Conservation (phyloP, 2,888 invertebrate species). For the Drosophila sordidapex region DNA sequence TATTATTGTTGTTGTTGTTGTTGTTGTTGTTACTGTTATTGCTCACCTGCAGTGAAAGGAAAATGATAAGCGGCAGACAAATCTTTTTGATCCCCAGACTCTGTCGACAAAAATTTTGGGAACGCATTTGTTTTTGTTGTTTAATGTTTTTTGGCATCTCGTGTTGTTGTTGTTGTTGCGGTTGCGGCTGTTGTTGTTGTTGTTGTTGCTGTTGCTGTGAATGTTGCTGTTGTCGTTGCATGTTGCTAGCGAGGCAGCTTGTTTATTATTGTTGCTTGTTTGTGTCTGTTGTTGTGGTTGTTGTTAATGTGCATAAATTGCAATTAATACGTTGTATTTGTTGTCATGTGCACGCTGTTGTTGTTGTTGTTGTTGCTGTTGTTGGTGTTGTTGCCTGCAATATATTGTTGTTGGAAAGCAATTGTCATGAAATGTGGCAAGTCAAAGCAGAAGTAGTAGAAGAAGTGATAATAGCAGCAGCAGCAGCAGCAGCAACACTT, state of each 20-base stretch:
- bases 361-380: conserved; percentile 7
- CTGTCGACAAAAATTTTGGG: conserved; percentile 49
- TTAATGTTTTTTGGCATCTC: conserved; percentile 21
- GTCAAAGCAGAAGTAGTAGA: conserved; percentile 17
- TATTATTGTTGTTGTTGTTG: neutral
- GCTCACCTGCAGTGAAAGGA: conserved; percentile 84
- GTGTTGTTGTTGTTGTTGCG: conserved; percentile 24
- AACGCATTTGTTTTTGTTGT: conserved; percentile 44
- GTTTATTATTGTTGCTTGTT: conserved; percentile 20
- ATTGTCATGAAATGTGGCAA: conserved; percentile 46
- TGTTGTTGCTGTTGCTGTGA: conserved; percentile 20
- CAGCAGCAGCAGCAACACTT: conserved; percentile 23
- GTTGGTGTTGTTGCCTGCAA: conserved; percentile 44
- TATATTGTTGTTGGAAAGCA: conserved; percentile 47
- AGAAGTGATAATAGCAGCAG: conserved; percentile 13
- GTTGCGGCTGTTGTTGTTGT: conserved; percentile 27
- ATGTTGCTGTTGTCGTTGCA: conserved; percentile 33
- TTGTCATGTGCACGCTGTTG: conserved; percentile 49
- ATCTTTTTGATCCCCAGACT: conserved; percentile 82
- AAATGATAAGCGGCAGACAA: conserved; percentile 82
- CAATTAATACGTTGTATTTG: conserved; percentile 47
- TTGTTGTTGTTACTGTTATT: conserved; percentile 17
- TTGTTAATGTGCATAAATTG: conserved; percentile 49
- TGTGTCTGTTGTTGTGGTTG: conserved; percentile 21
- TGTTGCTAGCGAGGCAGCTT: conserved; percentile 8